Evolutionary conservation across 2,797 vertebrate species (phyloP).

Genomic region (Dryobates pubescens): DNA sequence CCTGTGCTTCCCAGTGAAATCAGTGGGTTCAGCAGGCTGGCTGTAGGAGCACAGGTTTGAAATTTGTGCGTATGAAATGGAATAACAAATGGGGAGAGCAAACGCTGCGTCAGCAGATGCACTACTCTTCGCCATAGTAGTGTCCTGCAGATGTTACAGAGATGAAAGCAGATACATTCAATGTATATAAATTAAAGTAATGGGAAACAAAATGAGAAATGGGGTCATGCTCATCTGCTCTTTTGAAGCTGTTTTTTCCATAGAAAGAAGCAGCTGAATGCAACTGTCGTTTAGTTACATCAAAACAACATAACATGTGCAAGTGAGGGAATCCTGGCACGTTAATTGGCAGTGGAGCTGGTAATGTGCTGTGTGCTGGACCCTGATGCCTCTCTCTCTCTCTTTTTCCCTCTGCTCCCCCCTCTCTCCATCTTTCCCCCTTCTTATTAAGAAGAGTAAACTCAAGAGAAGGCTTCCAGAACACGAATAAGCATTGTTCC

Average conservation of each 20-base stretch:
- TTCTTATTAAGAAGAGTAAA: slow-evolving; percentile 30
- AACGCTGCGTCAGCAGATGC: slow-evolving; percentile 18
- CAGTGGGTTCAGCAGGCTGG: neutral
- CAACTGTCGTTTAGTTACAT: slow-evolving; percentile 48
- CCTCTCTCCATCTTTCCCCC: neutral
- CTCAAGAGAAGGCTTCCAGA: neutral
- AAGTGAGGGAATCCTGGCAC: slow-evolving; percentile 56
- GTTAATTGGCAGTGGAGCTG: slow-evolving; percentile 48
- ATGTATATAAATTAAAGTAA: slow-evolving; percentile 63
- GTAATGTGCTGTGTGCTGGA: slow-evolving; percentile 51
- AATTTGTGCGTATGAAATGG: neutral
- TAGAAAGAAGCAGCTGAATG: slow-evolving; percentile 68
- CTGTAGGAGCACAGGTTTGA: neutral
- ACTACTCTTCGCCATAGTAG: slow-evolving; percentile 17
- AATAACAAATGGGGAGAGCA: slow-evolving; percentile 2
- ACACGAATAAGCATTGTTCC: slow-evolving; percentile 19
- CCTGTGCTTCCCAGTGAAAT: neutral
- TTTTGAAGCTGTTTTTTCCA: slow-evolving; percentile 69
- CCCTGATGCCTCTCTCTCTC: neutral
- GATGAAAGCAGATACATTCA: slow-evolving; percentile 51
- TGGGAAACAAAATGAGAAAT: slow-evolving; percentile 62
- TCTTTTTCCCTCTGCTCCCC: neutral
- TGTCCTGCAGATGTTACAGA: slow-evolving; percentile 65
- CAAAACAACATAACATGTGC: slow-evolving; percentile 65
- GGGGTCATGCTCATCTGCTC: slow-evolving; percentile 50